Conservation (phyloP, 2,797 vertebrate species). For the Ficedula albicollis region DNA sequence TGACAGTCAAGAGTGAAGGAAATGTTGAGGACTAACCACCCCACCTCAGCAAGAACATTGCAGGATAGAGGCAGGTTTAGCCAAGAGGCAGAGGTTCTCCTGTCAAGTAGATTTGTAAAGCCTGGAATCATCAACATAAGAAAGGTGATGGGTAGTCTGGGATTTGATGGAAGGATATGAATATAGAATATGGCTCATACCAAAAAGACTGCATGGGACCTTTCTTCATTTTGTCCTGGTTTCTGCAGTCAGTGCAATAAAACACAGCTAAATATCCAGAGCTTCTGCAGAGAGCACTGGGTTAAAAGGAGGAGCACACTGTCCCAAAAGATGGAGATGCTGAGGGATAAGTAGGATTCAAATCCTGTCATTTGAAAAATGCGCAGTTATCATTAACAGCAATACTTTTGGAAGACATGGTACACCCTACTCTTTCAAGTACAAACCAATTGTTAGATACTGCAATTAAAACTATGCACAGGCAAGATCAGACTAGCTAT, state of each 20-base stretch:
- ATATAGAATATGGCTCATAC: not conserved
- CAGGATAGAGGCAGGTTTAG: not conserved
- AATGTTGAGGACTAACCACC: not conserved
- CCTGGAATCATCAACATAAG: not conserved
- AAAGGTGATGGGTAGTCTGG: not conserved
- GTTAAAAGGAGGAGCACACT: not conserved
- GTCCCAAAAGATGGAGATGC: not conserved
- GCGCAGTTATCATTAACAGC: rapidly evolving
- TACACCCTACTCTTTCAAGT: not conserved
- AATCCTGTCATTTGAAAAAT: not conserved
- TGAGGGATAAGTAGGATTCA: not conserved
- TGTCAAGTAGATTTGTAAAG: not conserved
- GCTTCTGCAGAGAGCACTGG: not conserved
- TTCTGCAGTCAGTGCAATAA: not conserved
- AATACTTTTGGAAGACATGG: not conserved
- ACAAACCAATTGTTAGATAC: not conserved
- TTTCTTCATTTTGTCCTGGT: not conserved
- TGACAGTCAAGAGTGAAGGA: not conserved
- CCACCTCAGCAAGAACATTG: not conserved
- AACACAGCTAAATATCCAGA: not conserved
- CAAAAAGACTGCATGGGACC: not conserved
- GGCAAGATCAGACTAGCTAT: not conserved
- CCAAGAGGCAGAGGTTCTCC: not conserved
- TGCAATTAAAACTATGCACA: not conserved
- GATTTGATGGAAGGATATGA: not conserved